Conservation (phyloP, 2,888 invertebrate species). For the Patella pellucida region DNA sequence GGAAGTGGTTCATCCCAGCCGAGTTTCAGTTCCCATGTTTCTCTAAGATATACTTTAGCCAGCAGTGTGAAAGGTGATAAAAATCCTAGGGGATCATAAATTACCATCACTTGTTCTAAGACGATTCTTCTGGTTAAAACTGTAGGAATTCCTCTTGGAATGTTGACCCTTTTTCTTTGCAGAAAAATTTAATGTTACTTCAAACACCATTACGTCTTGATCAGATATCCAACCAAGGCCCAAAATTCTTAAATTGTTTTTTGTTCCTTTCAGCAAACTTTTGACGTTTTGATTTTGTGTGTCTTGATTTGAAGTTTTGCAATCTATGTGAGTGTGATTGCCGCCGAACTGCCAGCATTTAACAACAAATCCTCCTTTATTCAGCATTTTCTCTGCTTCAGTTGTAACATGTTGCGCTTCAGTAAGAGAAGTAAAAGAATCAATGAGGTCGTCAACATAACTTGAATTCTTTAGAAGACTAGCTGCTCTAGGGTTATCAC, state of each 20-base stretch:
- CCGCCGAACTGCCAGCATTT: background rate
- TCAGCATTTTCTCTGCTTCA: slow-evolving; percentile 15
- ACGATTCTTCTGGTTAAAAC: background rate
- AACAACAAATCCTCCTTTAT: slow-evolving; percentile 11
- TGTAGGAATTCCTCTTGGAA: background rate
- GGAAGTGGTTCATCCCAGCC: slow-evolving; percentile 22
- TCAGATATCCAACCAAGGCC: background rate
- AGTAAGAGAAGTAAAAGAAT: background rate
- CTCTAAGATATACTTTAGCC: slow-evolving; percentile 17
- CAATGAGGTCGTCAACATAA: slow-evolving; percentile 16
- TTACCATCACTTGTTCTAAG: slow-evolving; percentile 9
- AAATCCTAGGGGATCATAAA: slow-evolving; percentile 16
- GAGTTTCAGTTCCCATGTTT: slow-evolving; percentile 19
- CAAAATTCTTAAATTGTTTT: background rate
- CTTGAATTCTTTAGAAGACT: slow-evolving; percentile 14
- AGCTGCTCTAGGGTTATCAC: slow-evolving; percentile 7
- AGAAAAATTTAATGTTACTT: slow-evolving; percentile 16
- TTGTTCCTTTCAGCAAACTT: background rate
- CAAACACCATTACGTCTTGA: slow-evolving; percentile 15
- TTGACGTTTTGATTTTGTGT: background rate
- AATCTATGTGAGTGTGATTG: too few relatives aligned
- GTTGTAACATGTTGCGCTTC: background rate
- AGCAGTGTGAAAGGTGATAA: slow-evolving; percentile 13
- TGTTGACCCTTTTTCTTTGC: slow-evolving; percentile 2
- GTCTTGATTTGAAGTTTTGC: too few relatives aligned